Evolutionary conservation across 2,888 invertebrate genomes (phyloP), one percentile per base, ranked within the genome.

Genomic region (Parapristionchus giblindavisi): DNA sequence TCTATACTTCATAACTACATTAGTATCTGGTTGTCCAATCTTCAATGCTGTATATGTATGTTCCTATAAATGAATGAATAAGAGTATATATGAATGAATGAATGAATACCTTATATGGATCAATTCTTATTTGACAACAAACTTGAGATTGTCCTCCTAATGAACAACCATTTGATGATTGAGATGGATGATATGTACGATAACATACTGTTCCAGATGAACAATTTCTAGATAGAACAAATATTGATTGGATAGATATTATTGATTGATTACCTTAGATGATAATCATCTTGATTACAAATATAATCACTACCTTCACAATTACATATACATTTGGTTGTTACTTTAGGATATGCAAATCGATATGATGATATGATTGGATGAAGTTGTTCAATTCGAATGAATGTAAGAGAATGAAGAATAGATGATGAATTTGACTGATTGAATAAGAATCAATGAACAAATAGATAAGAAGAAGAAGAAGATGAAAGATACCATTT

Each of bases 21-120:
- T 40, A n/a, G 72, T 72, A 24, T 72, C 72, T 27, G 72, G 58
- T n/a, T 58, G 72, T 2, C 72, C 60, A 4, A 72, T 48, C 38
- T 72, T 58, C 17, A 72, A 40, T 4, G 72, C 72, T 6, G 72
- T 40, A 60, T 27, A 72, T 11, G 21, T 32, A 3, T 51, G 40
- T 4, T 60, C 48, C 72, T 72, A 27, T 32, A 66, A 63, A 1
- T 54, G 8, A 43, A 43, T 14, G 43, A 54, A n/a, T 17, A n/a
- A n/a, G 54, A 54, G 54, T n/a, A 32, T 14, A 27, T 6, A 5
- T 60, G 27, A 27, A 3, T 32, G 17, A 14, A 27, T 60, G 11
- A 60, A 14, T 14, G 60, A 6, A 17, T 6, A 70, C 70, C 14
- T 36, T 34, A 11, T 72, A 60, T 21, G 72, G 72, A 3, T 56